Percentiles rank a stretch among this genome's conserved stretches.
phyloP scores from a whole-genome alignment of 1,140 invertebrate species.

The Copidosoma floridanum region DNA sequence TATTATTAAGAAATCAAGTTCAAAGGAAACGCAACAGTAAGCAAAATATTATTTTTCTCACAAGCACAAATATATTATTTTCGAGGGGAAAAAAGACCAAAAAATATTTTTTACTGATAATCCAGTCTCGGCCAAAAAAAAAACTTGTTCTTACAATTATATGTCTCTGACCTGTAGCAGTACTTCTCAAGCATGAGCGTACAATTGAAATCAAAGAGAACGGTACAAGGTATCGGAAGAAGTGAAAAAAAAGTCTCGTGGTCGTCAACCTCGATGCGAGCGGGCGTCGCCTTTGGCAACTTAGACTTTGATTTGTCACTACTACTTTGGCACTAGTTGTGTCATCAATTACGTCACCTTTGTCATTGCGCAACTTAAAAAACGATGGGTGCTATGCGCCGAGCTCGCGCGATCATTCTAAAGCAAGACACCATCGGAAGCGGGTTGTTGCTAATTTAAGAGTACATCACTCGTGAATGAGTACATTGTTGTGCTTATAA shows the following conservation, averaged over 20 bases:
- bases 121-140: no score
- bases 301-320: not conserved
- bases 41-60: no score
- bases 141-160: no score
- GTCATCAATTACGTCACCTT: constrained; percentile 12
- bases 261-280: not conserved
- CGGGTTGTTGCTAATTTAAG: not conserved
- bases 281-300: not conserved
- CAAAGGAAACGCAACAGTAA: no score
- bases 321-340: constrained; percentile 9
- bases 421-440: not conserved
- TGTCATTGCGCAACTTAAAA: constrained; percentile 6
- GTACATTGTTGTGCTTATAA: not conserved
- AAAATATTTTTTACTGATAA: no score
- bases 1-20: no score
- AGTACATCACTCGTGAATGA: not conserved
- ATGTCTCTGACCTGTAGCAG: no score
- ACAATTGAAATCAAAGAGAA: no score
- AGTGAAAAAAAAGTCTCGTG: not conserved
- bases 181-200: no score
- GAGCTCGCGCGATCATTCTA: constrained; percentile 4
- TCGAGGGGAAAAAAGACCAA: no score
- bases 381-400: not conserved
- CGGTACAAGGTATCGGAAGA: not conserved
- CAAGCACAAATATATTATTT: no score